Evolutionary conservation across 2,113 vertebrate species (phyloP).

Genomic region (Hippocampus abdominalis): DNA sequence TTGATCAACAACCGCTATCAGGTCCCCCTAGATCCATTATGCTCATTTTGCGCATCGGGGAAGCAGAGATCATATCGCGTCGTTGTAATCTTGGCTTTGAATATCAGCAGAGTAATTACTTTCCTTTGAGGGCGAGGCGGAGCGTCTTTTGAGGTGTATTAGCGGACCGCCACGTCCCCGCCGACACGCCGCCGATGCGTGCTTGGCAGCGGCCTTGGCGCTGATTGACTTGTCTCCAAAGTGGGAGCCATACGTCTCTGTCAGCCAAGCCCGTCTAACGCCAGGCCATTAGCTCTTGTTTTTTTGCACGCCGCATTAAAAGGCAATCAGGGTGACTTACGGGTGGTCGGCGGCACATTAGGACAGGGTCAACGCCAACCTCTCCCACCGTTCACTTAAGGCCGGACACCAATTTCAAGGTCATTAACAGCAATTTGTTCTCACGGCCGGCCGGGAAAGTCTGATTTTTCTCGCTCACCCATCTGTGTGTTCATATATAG

Average conservation of each 20-base stretch:
- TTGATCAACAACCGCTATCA: constrained; percentile 33
- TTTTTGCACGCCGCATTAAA: constrained; percentile 57
- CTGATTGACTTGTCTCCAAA: constrained; percentile 63
- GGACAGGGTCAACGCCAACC: constrained; percentile 47
- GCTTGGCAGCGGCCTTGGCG: constrained; percentile 46
- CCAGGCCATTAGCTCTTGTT: constrained; percentile 48
- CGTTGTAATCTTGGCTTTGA: constrained; percentile 19
- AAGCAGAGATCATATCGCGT: constrained; percentile 28
- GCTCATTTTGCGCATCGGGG: constrained; percentile 17
- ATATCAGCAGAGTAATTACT: constrained; percentile 14
- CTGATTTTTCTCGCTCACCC: neutral
- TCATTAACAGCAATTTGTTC: constrained; percentile 31
- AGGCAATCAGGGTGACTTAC: constrained; percentile 64
- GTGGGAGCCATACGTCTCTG: constrained; percentile 60
- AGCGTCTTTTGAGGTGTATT: neutral
- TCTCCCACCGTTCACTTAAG: constrained; percentile 59
- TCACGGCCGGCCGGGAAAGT: constrained; percentile 1
- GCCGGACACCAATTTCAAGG: constrained; percentile 54
- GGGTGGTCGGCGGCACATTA: constrained; percentile 51
- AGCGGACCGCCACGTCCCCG: constrained; percentile 29
- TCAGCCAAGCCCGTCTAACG: constrained; percentile 50
- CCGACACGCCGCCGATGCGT: constrained; percentile 44
- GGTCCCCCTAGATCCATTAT: constrained; percentile 12
- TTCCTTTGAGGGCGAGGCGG: constrained; percentile 13
- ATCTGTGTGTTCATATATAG: constrained; percentile 1